Evolutionary conservation across 2,113 vertebrate genomes (phyloP).

Genomic region (Edolisoma coerulescens): DNA sequence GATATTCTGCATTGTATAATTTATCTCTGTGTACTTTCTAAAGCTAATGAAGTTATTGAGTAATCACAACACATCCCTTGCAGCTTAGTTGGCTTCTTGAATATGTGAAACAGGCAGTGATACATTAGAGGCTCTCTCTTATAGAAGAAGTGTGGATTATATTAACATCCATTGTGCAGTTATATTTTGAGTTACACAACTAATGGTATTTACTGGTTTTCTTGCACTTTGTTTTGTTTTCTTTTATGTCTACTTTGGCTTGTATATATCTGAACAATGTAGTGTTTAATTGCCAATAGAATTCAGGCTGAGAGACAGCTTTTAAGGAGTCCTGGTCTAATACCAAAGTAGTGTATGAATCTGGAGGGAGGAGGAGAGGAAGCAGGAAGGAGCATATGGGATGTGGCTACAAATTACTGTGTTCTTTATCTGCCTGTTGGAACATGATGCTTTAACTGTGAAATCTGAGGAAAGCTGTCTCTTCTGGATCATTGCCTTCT

Average conservation of each 20-base stretch:
- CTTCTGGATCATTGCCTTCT: background rate
- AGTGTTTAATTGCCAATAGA: background rate
- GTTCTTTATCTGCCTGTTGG: background rate
- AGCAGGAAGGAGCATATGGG: background rate
- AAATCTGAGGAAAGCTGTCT: background rate
- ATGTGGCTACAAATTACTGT: background rate
- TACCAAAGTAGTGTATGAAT: background rate
- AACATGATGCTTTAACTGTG: background rate
- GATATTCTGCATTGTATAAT: background rate
- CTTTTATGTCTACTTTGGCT: background rate
- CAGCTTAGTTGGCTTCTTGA: background rate
- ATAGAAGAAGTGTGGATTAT: background rate
- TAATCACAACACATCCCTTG: background rate
- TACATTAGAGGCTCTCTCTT: background rate
- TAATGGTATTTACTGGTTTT: background rate
- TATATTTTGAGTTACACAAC: background rate
- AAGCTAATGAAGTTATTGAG: conserved; percentile 4
- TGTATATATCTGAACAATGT: background rate
- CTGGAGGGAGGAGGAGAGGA: background rate
- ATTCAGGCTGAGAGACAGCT: background rate
- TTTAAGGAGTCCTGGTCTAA: background rate
- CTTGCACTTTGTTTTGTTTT: background rate
- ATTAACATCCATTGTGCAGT: background rate
- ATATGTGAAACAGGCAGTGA: background rate
- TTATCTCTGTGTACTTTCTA: background rate